Conservation (phyloP, 37 sponge, comb jelly and placozoan species). For the Aphrocallistes beatrix region DNA sequence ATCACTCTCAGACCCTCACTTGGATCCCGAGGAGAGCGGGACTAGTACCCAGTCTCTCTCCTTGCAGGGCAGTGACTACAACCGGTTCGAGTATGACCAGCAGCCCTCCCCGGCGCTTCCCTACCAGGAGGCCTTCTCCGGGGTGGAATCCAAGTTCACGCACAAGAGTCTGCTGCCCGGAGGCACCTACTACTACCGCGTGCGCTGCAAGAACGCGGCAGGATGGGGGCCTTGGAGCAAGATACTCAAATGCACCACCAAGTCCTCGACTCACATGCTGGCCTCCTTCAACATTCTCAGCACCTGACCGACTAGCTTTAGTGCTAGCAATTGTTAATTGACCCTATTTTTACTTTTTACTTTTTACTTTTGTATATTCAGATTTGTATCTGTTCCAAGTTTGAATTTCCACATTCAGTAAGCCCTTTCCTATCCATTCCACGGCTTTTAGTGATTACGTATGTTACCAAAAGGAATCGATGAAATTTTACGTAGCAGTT, state of each 20-base stretch:
- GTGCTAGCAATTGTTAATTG: background rate
- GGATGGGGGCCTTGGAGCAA: constrained; percentile 74
- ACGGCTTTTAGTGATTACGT: too few species aligned
- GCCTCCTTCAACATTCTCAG: background rate
- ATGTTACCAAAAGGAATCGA: too few species aligned
- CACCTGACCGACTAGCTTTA: too few species aligned
- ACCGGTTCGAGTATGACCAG: constrained; percentile 1
- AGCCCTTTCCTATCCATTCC: too few species aligned
- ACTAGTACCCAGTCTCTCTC: background rate
- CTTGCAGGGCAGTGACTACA: background rate
- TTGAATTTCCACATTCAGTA: too few species aligned
- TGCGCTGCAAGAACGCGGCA: constrained; percentile 50
- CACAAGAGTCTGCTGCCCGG: constrained; percentile 37
- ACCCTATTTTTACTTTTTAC: background rate
- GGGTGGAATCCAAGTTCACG: constrained; percentile 23
- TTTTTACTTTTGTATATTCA: background rate
- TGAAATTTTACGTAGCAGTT: too few species aligned
- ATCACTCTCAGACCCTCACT: background rate
- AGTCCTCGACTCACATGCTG: background rate
- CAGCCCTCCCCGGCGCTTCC: constrained; percentile 21
- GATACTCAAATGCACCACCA: constrained; percentile 37
- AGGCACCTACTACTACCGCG: constrained; percentile 55
- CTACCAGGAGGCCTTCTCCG: constrained; percentile 54
- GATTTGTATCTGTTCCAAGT: too few species aligned
- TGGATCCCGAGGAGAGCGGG: background rate